These are phyloP conservation scores for Pseudeuparius sepicola DNA, from an alignment of 2,888 invertebrate species.

Conservation along the genomic window DNA sequence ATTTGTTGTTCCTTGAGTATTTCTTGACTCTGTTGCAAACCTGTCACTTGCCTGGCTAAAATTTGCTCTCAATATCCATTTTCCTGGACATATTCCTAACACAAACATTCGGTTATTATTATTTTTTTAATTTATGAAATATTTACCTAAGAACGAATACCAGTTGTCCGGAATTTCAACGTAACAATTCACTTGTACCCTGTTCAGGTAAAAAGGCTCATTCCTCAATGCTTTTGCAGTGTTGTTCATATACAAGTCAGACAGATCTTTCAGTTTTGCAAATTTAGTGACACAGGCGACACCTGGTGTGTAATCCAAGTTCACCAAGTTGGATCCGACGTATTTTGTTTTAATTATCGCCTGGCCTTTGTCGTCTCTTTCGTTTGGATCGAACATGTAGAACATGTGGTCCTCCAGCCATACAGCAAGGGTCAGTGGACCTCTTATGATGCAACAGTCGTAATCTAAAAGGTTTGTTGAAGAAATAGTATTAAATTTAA, in stretches of 20 bases:
- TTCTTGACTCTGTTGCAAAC: slow-evolving; percentile 35
- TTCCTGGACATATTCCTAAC: slow-evolving; percentile 20
- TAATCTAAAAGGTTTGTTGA: slow-evolving; percentile 33
- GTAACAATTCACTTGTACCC: slow-evolving; percentile 34
- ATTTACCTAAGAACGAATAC: slow-evolving; percentile 35
- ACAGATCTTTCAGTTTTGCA: slow-evolving; percentile 32
- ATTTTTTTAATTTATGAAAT: not conserved
- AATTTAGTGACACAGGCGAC: slow-evolving; percentile 38
- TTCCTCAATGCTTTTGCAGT: slow-evolving; percentile 24
- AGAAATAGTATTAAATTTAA: too few species aligned
- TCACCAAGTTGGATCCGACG: slow-evolving; percentile 25
- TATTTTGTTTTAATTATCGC: slow-evolving; percentile 7
- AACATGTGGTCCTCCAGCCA: slow-evolving; percentile 38
- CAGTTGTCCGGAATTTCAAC: slow-evolving; percentile 31
- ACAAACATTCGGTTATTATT: not conserved
- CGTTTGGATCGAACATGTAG: slow-evolving; percentile 41
- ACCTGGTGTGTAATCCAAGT: slow-evolving; percentile 27
- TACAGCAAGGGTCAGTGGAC: slow-evolving; percentile 36
- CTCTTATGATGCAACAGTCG: slow-evolving; percentile 35
- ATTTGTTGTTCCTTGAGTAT: slow-evolving; percentile 40
- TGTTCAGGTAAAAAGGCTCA: slow-evolving; percentile 31
- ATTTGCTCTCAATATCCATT: slow-evolving; percentile 38
- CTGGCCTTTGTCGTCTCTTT: slow-evolving; percentile 34
- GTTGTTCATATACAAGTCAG: slow-evolving; percentile 36
- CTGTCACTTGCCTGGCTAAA: slow-evolving; percentile 32